Conservation (phyloP, 1,140 invertebrate species). For the Musca vetustissima region DNA sequence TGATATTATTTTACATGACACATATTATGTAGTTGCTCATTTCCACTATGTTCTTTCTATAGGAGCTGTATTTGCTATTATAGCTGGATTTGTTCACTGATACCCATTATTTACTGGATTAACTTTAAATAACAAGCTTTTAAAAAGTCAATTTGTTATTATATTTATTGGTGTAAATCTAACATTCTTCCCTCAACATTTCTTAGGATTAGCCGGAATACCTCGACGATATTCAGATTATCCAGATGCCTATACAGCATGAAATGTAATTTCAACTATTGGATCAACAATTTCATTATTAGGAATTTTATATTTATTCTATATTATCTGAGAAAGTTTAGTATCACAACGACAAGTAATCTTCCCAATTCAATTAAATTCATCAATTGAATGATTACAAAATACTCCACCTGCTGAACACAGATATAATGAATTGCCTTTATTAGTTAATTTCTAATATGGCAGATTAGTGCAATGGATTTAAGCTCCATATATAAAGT, state of each 20-base stretch:
- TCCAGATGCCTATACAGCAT: background rate
- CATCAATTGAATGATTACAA: slow-evolving; percentile 63
- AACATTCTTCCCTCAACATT: slow-evolving; percentile 9
- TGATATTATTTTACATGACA: too few species aligned
- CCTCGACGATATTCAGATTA: slow-evolving; percentile 6
- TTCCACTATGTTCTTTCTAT: too few species aligned
- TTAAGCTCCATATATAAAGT: slow-evolving; percentile 62
- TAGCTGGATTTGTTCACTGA: slow-evolving; percentile 64
- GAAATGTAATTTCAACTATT: slow-evolving; percentile 37
- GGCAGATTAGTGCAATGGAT: slow-evolving; percentile 58
- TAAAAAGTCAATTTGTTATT: slow-evolving; percentile 63
- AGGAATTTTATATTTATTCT: slow-evolving; percentile 53
- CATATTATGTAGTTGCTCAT: too few species aligned
- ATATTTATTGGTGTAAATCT: slow-evolving; percentile 62
- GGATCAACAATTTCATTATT: slow-evolving; percentile 29
- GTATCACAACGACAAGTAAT: slow-evolving; percentile 52
- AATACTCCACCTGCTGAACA: slow-evolving; percentile 59
- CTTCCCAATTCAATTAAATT: slow-evolving; percentile 52
- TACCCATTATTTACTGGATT: slow-evolving; percentile 66
- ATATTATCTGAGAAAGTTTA: slow-evolving; percentile 56
- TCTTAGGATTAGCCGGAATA: slow-evolving; percentile 1
- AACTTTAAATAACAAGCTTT: slow-evolving; percentile 58
- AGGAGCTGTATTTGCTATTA: too few species aligned
- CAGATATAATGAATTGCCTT: slow-evolving; percentile 59
- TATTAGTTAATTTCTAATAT: slow-evolving; percentile 58